phyloP scores from a whole-genome alignment of 1,140 invertebrate genomes.

The Argopecten irradians region DNA sequence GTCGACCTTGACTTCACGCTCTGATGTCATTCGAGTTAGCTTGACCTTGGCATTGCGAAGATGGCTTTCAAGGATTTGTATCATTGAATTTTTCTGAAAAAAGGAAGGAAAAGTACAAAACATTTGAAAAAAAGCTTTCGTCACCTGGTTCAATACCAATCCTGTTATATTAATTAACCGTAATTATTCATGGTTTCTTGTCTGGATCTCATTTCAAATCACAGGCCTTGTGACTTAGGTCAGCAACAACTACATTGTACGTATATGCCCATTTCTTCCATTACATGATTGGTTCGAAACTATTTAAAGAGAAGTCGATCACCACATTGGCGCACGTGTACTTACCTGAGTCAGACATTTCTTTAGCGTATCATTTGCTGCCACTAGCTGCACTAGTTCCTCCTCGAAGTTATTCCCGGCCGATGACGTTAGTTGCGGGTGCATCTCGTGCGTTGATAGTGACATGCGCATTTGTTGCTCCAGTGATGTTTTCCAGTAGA shows the following conservation, averaged over 20 bases:
- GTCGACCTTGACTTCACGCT: slow-evolving; percentile 43
- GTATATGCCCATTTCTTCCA: too few relatives aligned
- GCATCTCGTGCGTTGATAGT: slow-evolving; percentile 34
- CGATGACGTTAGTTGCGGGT: slow-evolving; percentile 12
- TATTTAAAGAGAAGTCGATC: background rate
- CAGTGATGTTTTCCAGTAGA: slow-evolving; percentile 57
- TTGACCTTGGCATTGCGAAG: slow-evolving; percentile 51
- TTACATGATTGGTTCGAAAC: too few relatives aligned
- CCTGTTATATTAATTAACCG: background rate
- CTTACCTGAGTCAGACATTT: slow-evolving; percentile 60
- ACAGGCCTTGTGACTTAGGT: too few relatives aligned
- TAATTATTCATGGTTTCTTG: too few relatives aligned
- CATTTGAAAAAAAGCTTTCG: background rate
- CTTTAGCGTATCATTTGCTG: slow-evolving; percentile 60
- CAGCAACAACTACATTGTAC: too few relatives aligned
- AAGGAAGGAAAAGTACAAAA: slow-evolving; percentile 26
- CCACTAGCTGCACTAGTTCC: slow-evolving; percentile 58
- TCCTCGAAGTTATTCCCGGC: slow-evolving; percentile 49
- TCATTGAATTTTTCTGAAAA: slow-evolving; percentile 59
- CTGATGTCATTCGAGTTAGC: slow-evolving; percentile 49
- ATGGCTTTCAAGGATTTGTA: slow-evolving; percentile 54
- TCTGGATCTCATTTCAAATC: too few relatives aligned
- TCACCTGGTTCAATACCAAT: background rate
- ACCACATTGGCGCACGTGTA: background rate
- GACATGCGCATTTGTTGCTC: slow-evolving; percentile 52